Base-by-base conservation (phyloP, 2,113 vertebrate species). In the Eulemur macaco region DNA sequence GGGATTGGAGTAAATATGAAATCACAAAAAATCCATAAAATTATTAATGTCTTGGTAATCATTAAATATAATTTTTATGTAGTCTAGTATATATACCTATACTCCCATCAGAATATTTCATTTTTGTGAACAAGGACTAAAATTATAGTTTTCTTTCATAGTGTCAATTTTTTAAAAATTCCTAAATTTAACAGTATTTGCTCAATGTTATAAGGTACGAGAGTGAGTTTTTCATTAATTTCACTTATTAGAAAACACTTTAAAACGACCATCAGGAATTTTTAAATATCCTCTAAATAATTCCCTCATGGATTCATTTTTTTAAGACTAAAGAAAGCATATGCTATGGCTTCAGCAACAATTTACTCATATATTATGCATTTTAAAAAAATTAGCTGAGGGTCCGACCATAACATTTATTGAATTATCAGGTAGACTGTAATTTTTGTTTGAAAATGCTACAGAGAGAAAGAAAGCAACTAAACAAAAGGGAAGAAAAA, bases 321-420 rank as follows among this genome's bases (percentile, higher is more conserved):
- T 11, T 69, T 11, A 93, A 90, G 20, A 86, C 64, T 50, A 52
- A 89, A 96, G 83, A 93, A 97, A 97, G 86, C 83, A 98, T 96
- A 96, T 50, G 56, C 66, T 84, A 39, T 64, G 87, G 45, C 97
- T 94, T 52, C 5, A 42, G 27, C 54, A 97, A 96, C 96, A 98
- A 98, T 96, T 98, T 97, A 98, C 90, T 97, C 94, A 92, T 94
- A 95, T 91, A 96, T 71, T 68, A 92, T 92, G 68, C 78, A 96
- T 96, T 98, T 76, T 87, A 27, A n/a, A 29, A 83, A 45, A 91
- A 69, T 81, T 91, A 97, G 89, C 85, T 95, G 91, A 98, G 78
- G 63, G 74, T 96, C 96, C 88, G 97, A 29, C 45, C 37, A 47
- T 25, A 83, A 58, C 31, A 92, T 81, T n/a, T 95, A 89, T 0